Base-by-base conservation (phyloP, 1,140 invertebrate species). In the Brachionus rotundiformis region DNA sequence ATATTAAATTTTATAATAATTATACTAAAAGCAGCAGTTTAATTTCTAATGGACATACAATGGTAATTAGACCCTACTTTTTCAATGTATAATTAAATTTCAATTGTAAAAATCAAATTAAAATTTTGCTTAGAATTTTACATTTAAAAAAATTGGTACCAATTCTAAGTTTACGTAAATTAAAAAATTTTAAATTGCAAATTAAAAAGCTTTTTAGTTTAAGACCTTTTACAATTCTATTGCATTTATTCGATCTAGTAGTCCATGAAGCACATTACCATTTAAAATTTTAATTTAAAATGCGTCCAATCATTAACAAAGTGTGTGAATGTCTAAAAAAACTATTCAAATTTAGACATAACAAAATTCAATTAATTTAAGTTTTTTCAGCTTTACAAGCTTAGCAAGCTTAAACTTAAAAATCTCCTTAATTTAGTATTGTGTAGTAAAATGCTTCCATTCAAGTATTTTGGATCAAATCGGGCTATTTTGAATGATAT, bases 401-500 rank as follows among this genome's bases (percentile, higher is more conserved):
- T n/a, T n/a, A n/a, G 8, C 47, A 54, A 54, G 47, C 47, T 54
- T 54, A 54, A 54, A 54, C 19, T 54, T 23, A 19, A 25, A 19
- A 54, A 49, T 19, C 1, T 54, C 10, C 19, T n/a, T 54, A 25
- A 25, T 19, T 54, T 54, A 54, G 19, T 49, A 23, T n/a, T 16
- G 3, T 49, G 2, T 49, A 23, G 19, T 19, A 68, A 10, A 19
- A 68, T 68, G 63, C 19, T 68, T 68, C 16, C 27, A 1, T 36
- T 33, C 29, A 68, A 68, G 29, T n/a, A 33, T 19, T 36, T 36
- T 36, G 63, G 63, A 0, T 68, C 63, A 39, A 68, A 33, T 36
- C 27, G 63, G 3, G 16, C 63, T 19, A 36, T 68, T 23, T 7
- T 68, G 36, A 68, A 68, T 36, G 63, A 68, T n/a, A 68, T 68